These are phyloP conservation scores for Microhierax caerulescens DNA, from an alignment of 2,797 vertebrate species.

Conservation along the genomic window DNA sequence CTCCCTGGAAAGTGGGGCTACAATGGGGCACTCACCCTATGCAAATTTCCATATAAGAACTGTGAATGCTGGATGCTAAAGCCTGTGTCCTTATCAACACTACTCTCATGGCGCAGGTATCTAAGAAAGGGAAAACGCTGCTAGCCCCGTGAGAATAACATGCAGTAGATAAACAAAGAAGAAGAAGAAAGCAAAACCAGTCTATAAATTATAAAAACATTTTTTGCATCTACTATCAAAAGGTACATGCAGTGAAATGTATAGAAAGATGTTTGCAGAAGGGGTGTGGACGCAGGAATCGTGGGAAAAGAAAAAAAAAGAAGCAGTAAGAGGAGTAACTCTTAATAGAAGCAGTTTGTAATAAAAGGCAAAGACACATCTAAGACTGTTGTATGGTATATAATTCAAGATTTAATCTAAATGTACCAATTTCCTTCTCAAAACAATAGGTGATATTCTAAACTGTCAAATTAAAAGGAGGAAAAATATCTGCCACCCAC, in stretches of 20 bases:
- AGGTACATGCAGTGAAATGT: background rate
- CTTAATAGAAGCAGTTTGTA: background rate
- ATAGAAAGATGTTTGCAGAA: background rate
- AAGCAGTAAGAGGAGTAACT: background rate
- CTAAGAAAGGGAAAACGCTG: background rate
- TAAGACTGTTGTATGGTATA: background rate
- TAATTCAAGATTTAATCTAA: slow-evolving; percentile 31
- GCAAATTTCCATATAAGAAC: background rate
- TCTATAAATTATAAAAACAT: background rate
- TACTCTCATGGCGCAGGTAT: background rate
- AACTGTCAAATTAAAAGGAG: slow-evolving; percentile 47
- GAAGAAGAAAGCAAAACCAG: background rate
- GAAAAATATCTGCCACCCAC: slow-evolving; percentile 52
- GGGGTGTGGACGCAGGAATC: background rate
- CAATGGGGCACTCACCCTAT: background rate
- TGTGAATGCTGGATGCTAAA: background rate
- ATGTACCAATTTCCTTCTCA: slow-evolving; percentile 11
- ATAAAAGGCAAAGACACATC: background rate
- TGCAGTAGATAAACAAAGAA: background rate
- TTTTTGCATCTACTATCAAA: background rate
- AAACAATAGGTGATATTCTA: slow-evolving; percentile 43
- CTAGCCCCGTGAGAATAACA: background rate
- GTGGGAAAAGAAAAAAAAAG: background rate
- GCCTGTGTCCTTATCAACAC: background rate
- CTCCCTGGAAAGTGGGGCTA: background rate